Conservation (phyloP, 2,113 vertebrate species). For the Bos indicus region DNA sequence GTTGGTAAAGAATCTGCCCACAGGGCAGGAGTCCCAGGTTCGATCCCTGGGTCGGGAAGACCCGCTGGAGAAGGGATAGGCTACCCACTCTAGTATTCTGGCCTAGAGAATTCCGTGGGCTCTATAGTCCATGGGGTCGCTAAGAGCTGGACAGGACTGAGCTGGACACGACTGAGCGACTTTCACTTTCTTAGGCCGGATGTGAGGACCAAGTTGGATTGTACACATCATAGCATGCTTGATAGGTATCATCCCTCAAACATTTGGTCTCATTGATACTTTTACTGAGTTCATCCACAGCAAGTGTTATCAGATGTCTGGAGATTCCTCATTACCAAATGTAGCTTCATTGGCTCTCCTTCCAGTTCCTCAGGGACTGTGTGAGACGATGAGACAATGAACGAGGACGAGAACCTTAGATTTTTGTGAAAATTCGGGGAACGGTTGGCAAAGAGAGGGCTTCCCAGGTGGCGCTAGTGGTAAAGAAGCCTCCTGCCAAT, state of each 20-base stretch:
- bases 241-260: not conserved
- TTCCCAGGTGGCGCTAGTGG: not conserved
- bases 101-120: not conserved
- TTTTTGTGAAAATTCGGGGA: not conserved
- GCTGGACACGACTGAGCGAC: not conserved
- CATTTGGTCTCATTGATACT: not conserved
- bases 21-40: accelerated
- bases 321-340: not conserved
- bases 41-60: not conserved
- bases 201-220: not conserved
- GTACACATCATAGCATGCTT: not conserved
- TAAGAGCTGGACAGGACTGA: not conserved
- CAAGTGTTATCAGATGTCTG: not conserved
- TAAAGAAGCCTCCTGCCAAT: not conserved
- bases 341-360: not conserved
- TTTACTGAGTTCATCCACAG: not conserved
- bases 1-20: not conserved
- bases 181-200: too few species aligned
- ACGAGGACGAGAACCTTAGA: not conserved
- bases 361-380: not conserved
- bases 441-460: not conserved
- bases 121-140: not conserved
- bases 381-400: not conserved
- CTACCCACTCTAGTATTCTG: not conserved
- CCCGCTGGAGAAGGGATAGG: not conserved